A percentile compares a stretch with the other conserved stretches of the same genome.
Conservation (phyloP, 1,140 invertebrate genomes). For the Drosophila tani region DNA sequence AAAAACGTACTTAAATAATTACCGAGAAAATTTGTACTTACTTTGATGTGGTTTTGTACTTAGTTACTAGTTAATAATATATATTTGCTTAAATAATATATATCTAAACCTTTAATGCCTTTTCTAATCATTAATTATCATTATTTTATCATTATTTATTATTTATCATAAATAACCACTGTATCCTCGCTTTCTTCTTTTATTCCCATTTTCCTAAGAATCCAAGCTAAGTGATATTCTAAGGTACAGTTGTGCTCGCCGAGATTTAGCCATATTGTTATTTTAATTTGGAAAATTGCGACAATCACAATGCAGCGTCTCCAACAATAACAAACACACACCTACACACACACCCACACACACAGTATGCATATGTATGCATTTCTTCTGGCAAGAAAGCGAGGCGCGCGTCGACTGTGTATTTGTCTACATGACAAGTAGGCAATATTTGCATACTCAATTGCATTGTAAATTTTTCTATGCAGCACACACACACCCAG, state of each 20-base stretch:
- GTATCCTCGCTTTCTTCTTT: no score
- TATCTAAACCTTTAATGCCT: no score
- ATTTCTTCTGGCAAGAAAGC: conserved; percentile 9
- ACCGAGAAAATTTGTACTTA: no score
- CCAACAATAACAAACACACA: conserved; percentile 71
- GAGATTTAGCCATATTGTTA: conserved; percentile 69
- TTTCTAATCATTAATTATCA: no score
- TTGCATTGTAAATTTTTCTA: conserved; percentile 84
- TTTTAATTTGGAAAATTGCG: conserved; percentile 81
- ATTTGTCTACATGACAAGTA: conserved; percentile 82
- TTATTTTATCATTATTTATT: no score
- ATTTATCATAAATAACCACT: not conserved
- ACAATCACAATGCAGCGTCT: conserved; percentile 67
- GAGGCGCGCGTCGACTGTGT: conserved; percentile 37
- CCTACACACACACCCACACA: conserved; percentile 20
- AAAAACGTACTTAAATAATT: no score
- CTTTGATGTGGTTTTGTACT: no score
- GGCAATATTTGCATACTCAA: conserved; percentile 84
- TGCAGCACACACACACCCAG: conserved; percentile 40
- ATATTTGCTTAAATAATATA: no score
- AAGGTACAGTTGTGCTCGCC: conserved; percentile 50
- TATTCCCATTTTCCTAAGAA: not conserved
- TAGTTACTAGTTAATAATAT: no score
- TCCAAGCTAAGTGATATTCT: not conserved
- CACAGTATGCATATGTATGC: conserved; percentile 48